Evolutionary conservation across 2,797 vertebrate genomes (phyloP), one percentile per base, ranked within the genome.

Genomic region (Gallinago solitaria): DNA sequence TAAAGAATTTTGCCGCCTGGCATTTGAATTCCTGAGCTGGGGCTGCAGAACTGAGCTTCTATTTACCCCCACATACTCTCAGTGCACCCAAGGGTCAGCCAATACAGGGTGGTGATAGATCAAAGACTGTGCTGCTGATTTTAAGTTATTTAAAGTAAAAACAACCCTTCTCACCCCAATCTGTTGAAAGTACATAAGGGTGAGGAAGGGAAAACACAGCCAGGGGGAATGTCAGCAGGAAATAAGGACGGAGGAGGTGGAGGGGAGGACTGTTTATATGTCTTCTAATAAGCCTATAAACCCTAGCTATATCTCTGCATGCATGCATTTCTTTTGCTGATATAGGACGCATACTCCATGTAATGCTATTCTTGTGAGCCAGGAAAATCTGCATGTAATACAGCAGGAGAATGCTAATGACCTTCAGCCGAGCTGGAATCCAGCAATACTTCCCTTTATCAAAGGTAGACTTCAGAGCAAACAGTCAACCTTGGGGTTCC

Each of bases 381-480:
- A 94, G 67, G 85, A 88, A 95, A 95, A 93, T 96, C 95, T 97
- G 96, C 96, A 96, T 94, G 93, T 83, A 70, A 82, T 94, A 96
- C 79, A 96, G 89, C 79, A 90, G 88, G 79, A 83, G 95, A 97
- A 97, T 97, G 82, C 53, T 96, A 97, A 97, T 93, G 61, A 83
- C 92, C 70, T 89, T 83, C 87, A 84, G 82, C 89, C 1, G 23
- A 93, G 76, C 88, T 86, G 83, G 89, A 91, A 95, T 84, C 73
- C 81, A 78, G 9, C 14, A 30, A 48, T 18, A 28, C 51, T 89
- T 91, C 50, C 37, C 48, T 91, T 93, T 81, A 87, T 90, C 95
- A 94, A 93, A 95, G 53, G 57, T 24, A 83, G 63, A 54, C 61
- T 65, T 93, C 80, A 79, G 54, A 91, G 51, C 2, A 3, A 90